Evolutionary conservation across 2,797 vertebrate genomes (phyloP).

Genomic region (Epinephelus awoara): DNA sequence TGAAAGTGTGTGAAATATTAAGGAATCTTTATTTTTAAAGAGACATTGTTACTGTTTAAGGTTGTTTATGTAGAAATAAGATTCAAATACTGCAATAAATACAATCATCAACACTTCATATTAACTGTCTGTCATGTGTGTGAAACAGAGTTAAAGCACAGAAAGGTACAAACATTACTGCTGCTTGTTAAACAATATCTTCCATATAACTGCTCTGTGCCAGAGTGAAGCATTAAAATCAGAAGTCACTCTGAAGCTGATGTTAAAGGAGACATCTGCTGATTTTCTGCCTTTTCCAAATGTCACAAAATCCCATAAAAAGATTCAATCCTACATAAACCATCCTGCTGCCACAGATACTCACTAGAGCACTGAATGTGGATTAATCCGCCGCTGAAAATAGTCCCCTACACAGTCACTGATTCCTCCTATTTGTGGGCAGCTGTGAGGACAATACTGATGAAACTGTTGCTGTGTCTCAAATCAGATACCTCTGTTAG

Average conservation of each 20-base stretch:
- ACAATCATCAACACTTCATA: not conserved
- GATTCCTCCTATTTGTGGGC: no score
- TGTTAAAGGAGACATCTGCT: not conserved
- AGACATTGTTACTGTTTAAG: conserved; percentile 23
- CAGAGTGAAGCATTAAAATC: not conserved
- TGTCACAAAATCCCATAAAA: not conserved
- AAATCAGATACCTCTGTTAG: no score
- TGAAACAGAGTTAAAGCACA: not conserved
- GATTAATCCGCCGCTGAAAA: no score
- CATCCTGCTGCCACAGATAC: no score
- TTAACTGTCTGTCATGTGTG: not conserved
- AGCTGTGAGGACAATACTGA: no score
- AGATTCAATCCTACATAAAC: not conserved
- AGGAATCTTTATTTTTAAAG: conserved; percentile 44
- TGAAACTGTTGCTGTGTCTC: no score
- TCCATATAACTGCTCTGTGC: not conserved
- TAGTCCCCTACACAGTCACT: no score
- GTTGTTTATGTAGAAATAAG: conserved; percentile 19
- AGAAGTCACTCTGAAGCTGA: not conserved
- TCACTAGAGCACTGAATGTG: no score
- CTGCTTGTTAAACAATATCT: not conserved
- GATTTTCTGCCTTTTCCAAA: not conserved
- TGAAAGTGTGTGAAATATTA: conserved; percentile 24
- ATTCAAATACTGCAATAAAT: conserved; percentile 41
- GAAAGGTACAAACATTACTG: not conserved